Conservation (phyloP, 2,888 invertebrate genomes). For the Agriopis marginaria region DNA sequence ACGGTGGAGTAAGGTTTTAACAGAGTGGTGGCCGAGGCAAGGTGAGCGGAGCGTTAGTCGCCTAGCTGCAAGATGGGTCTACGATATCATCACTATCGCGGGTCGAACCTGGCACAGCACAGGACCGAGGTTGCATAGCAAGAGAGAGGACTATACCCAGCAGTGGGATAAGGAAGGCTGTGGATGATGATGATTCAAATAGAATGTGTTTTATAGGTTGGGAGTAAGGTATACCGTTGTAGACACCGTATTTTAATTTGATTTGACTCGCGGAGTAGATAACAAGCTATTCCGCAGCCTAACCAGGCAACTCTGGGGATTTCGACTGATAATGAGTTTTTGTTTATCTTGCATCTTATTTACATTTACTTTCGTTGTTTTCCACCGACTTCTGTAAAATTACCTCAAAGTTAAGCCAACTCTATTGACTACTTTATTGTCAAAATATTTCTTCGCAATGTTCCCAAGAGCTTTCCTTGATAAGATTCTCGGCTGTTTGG, state of each 20-base stretch:
- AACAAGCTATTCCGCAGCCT: slow-evolving; percentile 28
- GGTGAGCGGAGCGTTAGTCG: too few relatives aligned
- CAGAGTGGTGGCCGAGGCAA: too few relatives aligned
- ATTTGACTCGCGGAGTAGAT: slow-evolving; percentile 30
- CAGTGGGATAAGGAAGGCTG: too few relatives aligned
- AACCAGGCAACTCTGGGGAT: slow-evolving; percentile 19
- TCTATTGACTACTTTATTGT: slow-evolving; percentile 14
- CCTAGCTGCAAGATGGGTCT: too few relatives aligned
- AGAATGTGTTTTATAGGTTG: slow-evolving; percentile 2
- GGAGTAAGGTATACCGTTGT: slow-evolving; percentile 3
- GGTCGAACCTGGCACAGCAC: too few relatives aligned
- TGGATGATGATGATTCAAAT: neutral
- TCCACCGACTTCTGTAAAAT: slow-evolving; percentile 4
- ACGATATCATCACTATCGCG: too few relatives aligned
- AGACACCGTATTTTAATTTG: slow-evolving; percentile 25
- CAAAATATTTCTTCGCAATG: slow-evolving; percentile 17
- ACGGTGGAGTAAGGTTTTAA: too few relatives aligned
- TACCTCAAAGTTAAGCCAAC: slow-evolving; percentile 9
- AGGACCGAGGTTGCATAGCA: too few relatives aligned
- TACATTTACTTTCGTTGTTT: slow-evolving; percentile 27
- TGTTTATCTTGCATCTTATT: slow-evolving; percentile 30
- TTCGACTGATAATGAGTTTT: slow-evolving; percentile 30
- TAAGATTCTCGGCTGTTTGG: slow-evolving; percentile 5
- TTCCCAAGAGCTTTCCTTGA: neutral
- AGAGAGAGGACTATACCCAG: too few relatives aligned